Evolutionary conservation across 2,888 invertebrate genomes (phyloP), one percentile per base, ranked within the genome.

Genomic region (Sthenelais limicola): DNA sequence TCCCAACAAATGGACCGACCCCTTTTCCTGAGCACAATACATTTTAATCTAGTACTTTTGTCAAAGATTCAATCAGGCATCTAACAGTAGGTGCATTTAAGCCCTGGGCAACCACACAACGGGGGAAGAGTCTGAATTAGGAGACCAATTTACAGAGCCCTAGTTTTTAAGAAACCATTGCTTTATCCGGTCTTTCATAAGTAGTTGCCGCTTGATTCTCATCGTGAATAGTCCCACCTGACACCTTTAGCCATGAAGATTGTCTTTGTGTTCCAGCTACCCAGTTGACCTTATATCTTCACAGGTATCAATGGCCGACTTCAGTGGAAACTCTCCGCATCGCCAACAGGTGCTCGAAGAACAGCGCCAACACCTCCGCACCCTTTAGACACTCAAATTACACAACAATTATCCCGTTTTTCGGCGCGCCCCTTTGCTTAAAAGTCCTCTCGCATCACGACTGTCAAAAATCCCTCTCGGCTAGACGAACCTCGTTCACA

Each of bases 391-490:
- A 56, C 56, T 56, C 56, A 28, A 24, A 28, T 56, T 56, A 56
- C 56, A 56, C 56, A 56, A 56, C 56, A 56, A 56, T 56, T 56
- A 56, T 24, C 30, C 3, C 18, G 54, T 24, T 56, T 56, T 28
- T n/a, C n/a, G n/a, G n/a, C n/a, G n/a, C n/a, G n/a, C n/a, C n/a
- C n/a, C n/a, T n/a, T n/a, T n/a, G n/a, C n/a, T n/a, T n/a, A n/a
- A n/a, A n/a, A n/a, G n/a, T n/a, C n/a, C n/a, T n/a, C n/a, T n/a
- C n/a, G n/a, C n/a, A n/a, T n/a, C n/a, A n/a, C n/a, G n/a, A n/a
- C n/a, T n/a, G n/a, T n/a, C n/a, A n/a, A n/a, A n/a, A n/a, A n/a
- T n/a, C n/a, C n/a, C n/a, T n/a, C n/a, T n/a, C n/a, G n/a, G n/a
- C n/a, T n/a, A n/a, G n/a, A n/a, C n/a, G n/a, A n/a, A n/a, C n/a